Conservation (phyloP, 1,140 invertebrate species). For the Copidosoma floridanum region DNA sequence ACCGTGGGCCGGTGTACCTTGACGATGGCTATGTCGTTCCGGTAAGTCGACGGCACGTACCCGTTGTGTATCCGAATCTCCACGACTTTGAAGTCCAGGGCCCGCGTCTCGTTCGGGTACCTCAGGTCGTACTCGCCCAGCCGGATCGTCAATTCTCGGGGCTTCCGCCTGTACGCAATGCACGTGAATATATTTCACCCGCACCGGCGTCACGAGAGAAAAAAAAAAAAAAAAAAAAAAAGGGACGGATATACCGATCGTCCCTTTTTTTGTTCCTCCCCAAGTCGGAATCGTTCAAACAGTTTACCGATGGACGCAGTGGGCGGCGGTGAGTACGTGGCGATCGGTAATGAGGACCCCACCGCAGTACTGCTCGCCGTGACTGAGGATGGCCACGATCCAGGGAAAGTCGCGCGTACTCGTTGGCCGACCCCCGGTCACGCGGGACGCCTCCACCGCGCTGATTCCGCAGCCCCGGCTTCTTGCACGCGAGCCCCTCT, state of each 20-base stretch:
- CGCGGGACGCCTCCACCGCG: constrained; percentile 56
- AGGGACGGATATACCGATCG: no score
- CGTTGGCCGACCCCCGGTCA: constrained; percentile 65
- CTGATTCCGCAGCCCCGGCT: constrained; percentile 70
- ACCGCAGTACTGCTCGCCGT: constrained; percentile 67
- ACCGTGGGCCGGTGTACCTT: constrained; percentile 66
- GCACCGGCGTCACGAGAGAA: background rate
- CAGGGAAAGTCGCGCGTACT: constrained; percentile 77
- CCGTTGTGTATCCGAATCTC: constrained; percentile 66
- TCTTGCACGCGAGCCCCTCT: constrained; percentile 36
- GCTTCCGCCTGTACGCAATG: constrained; percentile 56
- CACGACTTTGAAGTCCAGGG: constrained; percentile 64
- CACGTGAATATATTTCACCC: no score
- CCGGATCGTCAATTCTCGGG: constrained; percentile 66
- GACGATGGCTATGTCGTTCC: constrained; percentile 80
- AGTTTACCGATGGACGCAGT: constrained; percentile 59
- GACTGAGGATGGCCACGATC: constrained; percentile 71
- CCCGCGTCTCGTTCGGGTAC: constrained; percentile 62
- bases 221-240: constrained; percentile 1
- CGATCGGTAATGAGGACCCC: constrained; percentile 75
- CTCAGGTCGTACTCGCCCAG: constrained; percentile 80
- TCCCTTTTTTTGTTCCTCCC: background rate
- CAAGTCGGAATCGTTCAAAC: background rate
- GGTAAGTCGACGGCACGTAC: constrained; percentile 65
- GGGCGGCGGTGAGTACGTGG: constrained; percentile 79